Evolutionary conservation across 1,140 invertebrate genomes (phyloP).

Genomic region (Caerostris extrusa): DNA sequence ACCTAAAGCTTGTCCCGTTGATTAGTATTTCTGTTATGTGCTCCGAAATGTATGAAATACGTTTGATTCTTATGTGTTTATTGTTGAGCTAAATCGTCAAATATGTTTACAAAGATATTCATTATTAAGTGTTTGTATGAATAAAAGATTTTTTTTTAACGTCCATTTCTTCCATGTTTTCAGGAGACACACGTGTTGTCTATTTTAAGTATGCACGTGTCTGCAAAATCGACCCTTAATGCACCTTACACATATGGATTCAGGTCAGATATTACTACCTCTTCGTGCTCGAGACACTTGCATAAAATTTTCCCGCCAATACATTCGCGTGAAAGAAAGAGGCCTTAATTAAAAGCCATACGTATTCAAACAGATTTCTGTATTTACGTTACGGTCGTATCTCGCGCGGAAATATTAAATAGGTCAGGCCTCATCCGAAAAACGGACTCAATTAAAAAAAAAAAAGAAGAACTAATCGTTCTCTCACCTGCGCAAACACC

Average conservation of each 20-base stretch:
- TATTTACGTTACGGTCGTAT: constrained; percentile 4
- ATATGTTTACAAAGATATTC: no score
- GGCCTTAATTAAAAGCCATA: no score
- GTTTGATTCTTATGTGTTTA: no score
- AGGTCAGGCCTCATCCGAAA: background rate
- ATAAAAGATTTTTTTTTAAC: no score
- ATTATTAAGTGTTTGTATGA: no score
- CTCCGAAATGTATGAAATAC: no score
- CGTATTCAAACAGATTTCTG: background rate
- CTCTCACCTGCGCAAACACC: constrained; percentile 40
- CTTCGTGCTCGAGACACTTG: background rate
- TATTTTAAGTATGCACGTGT: background rate
- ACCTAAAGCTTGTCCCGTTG: no score
- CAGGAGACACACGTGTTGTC: background rate
- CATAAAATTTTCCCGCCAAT: background rate
- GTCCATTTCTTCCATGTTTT: no score
- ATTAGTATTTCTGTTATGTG: no score
- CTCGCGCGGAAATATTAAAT: constrained; percentile 2
- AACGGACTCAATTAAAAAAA: background rate
- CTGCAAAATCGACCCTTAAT: background rate
- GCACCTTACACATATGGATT: background rate
- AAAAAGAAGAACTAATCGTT: background rate
- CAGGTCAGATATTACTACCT: background rate
- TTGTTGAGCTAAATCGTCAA: no score
- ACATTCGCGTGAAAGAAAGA: no score